Base-by-base conservation (phyloP, 2,797 vertebrate species). In the Pangasius djambal region DNA sequence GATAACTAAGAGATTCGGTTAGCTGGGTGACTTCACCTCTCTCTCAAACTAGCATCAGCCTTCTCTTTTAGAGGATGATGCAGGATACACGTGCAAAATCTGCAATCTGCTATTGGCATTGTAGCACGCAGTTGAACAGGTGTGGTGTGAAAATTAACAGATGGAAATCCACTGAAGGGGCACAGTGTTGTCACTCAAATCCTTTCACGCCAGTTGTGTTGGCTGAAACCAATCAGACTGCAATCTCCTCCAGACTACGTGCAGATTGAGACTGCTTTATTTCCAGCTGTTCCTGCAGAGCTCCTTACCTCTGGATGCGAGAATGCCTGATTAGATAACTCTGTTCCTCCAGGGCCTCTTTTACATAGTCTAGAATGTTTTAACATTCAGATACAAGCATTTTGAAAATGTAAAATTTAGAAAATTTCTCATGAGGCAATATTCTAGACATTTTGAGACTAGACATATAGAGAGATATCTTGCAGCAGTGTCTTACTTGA, bases 131-230 rank as follows among this genome's bases (percentile, higher is more conserved):
- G 44, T 4, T 61, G 55, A 69, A 82, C 89, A 90, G 89, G 89
- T 88, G 83, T 90, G 89, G 61, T 55, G 44, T 72, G 52, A 78
- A 86, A 90, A 85, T 87, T 28, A 90, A 81, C 89, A 90, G 86
- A 90, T 74, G 86, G 82, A 86, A 88, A 86, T 86, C 65, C n/a
- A 61, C 65, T 74, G 83, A 82, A 82, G 67, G 83, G 83, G 31
- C 77, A 75, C 65, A 6, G 31, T 28, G 67, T 82, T 87, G 83
- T 88, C 86, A 82, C 75, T 88, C 89, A 88, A 88, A 88, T 74
- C 83, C 88, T 50, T 86, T 88, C 44, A 86, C 52, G 65, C 40
- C 65, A 90, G 85, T 90, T 85, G 89, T 89, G 74, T 55, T 79
- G 74, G 86, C 72, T 89, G 82, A 89, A 87, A 87, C 82, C 89